Evolutionary conservation across 37 sponge, comb jelly and placozoan genomes (phyloP).

Genomic region (Ianthella basta): DNA sequence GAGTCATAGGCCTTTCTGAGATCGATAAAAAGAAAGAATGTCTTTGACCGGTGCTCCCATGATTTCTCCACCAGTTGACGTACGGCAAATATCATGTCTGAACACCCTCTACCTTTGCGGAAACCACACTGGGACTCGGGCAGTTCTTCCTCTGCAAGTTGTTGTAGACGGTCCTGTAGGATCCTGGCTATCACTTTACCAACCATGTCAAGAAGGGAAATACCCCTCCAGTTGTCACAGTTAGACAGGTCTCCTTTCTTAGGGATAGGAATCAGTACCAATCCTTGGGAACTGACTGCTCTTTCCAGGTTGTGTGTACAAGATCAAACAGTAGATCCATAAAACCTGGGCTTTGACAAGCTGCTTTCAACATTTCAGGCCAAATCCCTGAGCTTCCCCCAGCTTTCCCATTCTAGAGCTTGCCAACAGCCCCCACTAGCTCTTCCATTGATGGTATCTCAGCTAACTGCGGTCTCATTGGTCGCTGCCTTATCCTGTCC

Average conservation of each 20-base stretch:
- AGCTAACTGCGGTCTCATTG: background rate
- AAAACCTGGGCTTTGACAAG: too few species aligned
- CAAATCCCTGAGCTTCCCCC: too few species aligned
- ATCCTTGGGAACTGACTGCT: too few species aligned
- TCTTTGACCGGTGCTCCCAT: background rate
- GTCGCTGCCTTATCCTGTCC: too few species aligned
- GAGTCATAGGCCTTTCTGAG: background rate
- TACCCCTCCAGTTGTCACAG: too few species aligned
- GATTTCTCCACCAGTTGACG: background rate
- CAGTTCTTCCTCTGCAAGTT: constrained; percentile 13
- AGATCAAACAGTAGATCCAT: too few species aligned
- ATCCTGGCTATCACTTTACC: background rate
- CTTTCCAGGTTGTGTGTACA: too few species aligned
- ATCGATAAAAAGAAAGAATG: background rate
- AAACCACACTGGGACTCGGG: background rate
- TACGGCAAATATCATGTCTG: too few species aligned
- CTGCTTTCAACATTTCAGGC: too few species aligned
- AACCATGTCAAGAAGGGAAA: background rate
- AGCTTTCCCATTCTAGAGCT: background rate
- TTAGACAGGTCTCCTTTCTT: background rate
- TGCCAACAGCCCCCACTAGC: background rate
- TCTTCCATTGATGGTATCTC: background rate
- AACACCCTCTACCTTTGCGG: background rate
- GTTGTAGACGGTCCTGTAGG: background rate
- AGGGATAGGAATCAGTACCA: constrained; percentile 1